Conservation (phyloP, 2,797 vertebrate species). For the Phylloscopus collybita region DNA sequence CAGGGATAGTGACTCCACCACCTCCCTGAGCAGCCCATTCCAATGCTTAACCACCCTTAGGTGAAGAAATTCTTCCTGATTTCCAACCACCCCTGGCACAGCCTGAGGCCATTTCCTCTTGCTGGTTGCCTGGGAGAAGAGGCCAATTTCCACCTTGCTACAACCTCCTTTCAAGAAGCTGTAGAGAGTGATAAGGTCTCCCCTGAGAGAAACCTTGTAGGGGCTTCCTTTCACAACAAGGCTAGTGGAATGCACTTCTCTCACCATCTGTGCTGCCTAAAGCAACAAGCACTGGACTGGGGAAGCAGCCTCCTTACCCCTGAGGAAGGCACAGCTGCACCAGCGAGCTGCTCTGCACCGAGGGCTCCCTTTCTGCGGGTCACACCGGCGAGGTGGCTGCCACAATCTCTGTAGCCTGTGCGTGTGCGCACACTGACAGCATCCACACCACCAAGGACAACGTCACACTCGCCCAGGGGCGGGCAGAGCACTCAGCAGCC, state of each 20-base stretch:
- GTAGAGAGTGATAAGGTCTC: not conserved
- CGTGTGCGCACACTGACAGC: rapidly evolving
- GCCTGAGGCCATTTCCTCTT: not conserved
- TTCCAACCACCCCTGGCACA: not conserved
- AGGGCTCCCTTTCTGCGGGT: not conserved
- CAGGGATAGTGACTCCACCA: not conserved
- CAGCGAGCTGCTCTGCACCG: not conserved
- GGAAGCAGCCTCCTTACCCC: not conserved
- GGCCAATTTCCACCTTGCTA: not conserved
- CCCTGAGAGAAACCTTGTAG: not conserved
- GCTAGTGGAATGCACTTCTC: not conserved
- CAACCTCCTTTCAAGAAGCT: not conserved
- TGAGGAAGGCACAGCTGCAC: rapidly evolving
- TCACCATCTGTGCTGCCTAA: not conserved
- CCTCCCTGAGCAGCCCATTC: not conserved
- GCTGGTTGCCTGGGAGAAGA: not conserved
- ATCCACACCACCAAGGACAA: not conserved
- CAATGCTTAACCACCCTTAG: not conserved
- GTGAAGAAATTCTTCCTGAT: not conserved
- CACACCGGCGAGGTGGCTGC: rapidly evolving
- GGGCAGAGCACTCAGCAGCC: not conserved
- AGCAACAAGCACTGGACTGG: not conserved
- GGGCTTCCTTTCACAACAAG: not conserved
- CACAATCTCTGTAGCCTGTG: rapidly evolving
- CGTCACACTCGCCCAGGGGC: rapidly evolving